Percentiles rank a stretch among this genome's conserved stretches.
Evolutionary conservation across 2,797 vertebrate species (phyloP).

Genomic region (Jordanella pulchra): DNA sequence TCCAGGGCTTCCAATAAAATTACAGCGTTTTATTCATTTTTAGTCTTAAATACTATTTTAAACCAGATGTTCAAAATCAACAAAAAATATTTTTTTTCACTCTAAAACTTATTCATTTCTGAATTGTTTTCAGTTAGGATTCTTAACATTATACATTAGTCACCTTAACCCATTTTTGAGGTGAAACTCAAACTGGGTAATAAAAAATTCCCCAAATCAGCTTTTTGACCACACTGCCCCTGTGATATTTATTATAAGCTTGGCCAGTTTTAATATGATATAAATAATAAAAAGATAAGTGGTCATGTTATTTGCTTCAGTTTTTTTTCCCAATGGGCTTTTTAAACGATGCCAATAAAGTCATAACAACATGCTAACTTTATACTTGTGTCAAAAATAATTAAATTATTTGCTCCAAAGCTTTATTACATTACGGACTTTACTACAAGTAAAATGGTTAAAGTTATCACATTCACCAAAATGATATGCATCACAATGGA

Average conservation of each 20-base stretch:
- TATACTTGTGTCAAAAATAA: neutral
- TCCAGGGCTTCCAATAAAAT: too few species aligned
- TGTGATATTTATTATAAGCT: neutral
- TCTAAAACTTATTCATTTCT: neutral
- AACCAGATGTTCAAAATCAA: too few species aligned
- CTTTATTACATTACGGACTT: neutral
- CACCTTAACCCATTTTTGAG: neutral
- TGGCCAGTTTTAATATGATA: neutral
- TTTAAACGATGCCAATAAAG: neutral
- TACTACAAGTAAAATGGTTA: neutral
- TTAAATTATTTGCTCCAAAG: neutral
- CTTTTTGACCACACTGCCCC: neutral
- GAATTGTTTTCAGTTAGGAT: neutral
- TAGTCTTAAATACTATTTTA: too few species aligned
- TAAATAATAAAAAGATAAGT: neutral
- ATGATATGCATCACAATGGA: neutral
- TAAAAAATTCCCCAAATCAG: neutral
- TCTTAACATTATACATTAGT: neutral
- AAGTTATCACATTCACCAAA: neutral
- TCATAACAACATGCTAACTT: neutral
- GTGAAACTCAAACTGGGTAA: neutral
- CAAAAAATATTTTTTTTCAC: too few species aligned
- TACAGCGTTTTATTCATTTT: too few species aligned
- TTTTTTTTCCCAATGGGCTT: neutral
- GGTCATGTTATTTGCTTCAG: neutral